phyloP scores from a whole-genome alignment of 1,140 invertebrate species.

The Dysdera silvatica region DNA sequence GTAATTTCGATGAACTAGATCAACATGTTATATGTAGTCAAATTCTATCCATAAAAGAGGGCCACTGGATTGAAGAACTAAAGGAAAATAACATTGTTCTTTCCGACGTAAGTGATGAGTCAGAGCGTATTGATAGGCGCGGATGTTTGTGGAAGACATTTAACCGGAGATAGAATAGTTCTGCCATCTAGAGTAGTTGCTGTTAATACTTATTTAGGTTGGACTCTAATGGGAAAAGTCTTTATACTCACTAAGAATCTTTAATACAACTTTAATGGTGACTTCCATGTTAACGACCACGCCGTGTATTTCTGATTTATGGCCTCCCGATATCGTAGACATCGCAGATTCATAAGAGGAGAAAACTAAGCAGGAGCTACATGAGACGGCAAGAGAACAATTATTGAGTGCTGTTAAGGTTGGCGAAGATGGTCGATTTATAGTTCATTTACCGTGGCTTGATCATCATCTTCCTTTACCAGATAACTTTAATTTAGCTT shows the following conservation, averaged over 20 bases:
- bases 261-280: background rate
- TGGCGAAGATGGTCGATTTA: background rate
- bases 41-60: background rate
- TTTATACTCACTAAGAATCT: background rate
- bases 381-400: background rate
- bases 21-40: background rate
- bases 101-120: background rate
- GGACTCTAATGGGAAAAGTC: background rate
- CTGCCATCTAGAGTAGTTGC: background rate
- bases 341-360: background rate
- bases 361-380: background rate
- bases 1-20: slow-evolving; percentile 6
- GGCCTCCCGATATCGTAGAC: background rate
- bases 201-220: background rate
- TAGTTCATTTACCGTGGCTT: slow-evolving; percentile 1
- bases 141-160: slow-evolving; percentile 10
- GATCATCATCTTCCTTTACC: background rate
- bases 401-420: background rate
- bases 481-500: background rate
- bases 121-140: background rate
- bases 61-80: background rate
- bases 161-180: background rate
- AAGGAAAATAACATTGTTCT: slow-evolving; percentile 1
- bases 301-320: background rate
- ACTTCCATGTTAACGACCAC: background rate